phyloP scores from a whole-genome alignment of 2,888 invertebrate species.

The Aethes cnicana region DNA sequence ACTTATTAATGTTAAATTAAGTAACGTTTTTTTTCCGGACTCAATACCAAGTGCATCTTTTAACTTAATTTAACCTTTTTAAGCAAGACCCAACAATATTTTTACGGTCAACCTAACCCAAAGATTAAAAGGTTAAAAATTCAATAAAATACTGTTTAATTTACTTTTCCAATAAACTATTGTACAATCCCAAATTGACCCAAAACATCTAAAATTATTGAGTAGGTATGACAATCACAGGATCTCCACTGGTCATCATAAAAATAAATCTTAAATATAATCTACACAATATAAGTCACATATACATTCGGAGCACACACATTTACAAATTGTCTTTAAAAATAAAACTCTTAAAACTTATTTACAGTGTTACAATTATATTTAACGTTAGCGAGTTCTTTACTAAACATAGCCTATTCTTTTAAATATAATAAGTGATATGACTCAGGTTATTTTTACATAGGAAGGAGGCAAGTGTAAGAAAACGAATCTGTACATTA shows the following conservation, averaged over 20 bases:
- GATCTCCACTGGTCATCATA: conserved; percentile 33
- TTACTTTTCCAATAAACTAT: not conserved
- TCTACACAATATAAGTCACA: conserved; percentile 65
- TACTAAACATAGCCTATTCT: conserved; percentile 66
- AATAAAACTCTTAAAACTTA: conserved; percentile 50
- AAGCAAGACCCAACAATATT: not conserved
- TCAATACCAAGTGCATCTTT: too few relatives aligned
- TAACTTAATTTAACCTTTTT: too few relatives aligned
- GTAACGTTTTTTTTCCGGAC: conserved; percentile 9
- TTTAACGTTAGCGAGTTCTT: conserved; percentile 52
- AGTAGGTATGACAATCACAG: conserved; percentile 33
- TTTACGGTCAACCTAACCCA: not conserved
- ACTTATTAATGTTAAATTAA: conserved; percentile 14
- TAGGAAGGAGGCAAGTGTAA: conserved; percentile 48
- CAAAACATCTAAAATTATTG: conserved; percentile 14
- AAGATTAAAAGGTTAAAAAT: conserved; percentile 6
- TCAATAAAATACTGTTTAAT: not conserved
- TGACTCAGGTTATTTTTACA: conserved; percentile 68
- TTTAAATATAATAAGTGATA: conserved; percentile 68
- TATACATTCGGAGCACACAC: conserved; percentile 74
- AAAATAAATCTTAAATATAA: conserved; percentile 37
- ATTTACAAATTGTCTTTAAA: conserved; percentile 67
- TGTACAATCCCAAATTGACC: not conserved
- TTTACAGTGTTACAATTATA: conserved; percentile 52
- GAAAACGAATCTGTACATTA: conserved; percentile 43